Evolutionary conservation across 2,888 invertebrate species (phyloP), one percentile per base, ranked within the genome.

Genomic region (Amphipyra berbera): DNA sequence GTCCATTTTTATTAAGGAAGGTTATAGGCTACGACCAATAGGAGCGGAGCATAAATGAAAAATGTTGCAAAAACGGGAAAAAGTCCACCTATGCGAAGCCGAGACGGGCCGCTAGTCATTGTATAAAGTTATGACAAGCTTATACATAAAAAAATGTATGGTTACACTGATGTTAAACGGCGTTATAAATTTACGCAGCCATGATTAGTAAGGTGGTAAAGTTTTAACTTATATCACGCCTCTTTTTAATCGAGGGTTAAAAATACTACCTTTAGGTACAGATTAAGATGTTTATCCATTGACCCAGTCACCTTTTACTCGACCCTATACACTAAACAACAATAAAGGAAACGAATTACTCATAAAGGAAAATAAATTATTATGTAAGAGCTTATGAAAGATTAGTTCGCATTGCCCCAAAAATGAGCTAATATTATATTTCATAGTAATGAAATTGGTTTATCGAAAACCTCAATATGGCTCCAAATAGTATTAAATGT

Each of bases 271-370:
- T 21, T 3, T 70, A n/a, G 45, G 44, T n/a, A 38, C 30, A 30
- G 33, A 33, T 52, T 38, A 21, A 66, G 68, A 66, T 72, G 47
- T 53, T 67, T 67, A 68, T 67, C 73, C 45, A 49, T 12, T 73
- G 68, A 68, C 68, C 73, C 38, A 73, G 73, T 67, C 68, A 68
- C 68, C 49, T 49, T 40, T 49, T 6, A 49, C 53, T 50, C 59
- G 58, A 66, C 60, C 68, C 47, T 13, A 10, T 33, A 13, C 13
- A 40, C 47, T 12, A 47, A 56, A 71, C 42, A 50, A 66, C 41
- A 42, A 46, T 44, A 47, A 2, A 3, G 65, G 58, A 41, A 59
- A 59, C 73, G 73, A 53, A 67, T 14, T 3, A 53, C 37, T 41
- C 47, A 15, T 58, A 67, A 49, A 53, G 33, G 59, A 49, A 49